phyloP scores from a whole-genome alignment of 2,888 invertebrate species.

The Mystacides longicornis region DNA sequence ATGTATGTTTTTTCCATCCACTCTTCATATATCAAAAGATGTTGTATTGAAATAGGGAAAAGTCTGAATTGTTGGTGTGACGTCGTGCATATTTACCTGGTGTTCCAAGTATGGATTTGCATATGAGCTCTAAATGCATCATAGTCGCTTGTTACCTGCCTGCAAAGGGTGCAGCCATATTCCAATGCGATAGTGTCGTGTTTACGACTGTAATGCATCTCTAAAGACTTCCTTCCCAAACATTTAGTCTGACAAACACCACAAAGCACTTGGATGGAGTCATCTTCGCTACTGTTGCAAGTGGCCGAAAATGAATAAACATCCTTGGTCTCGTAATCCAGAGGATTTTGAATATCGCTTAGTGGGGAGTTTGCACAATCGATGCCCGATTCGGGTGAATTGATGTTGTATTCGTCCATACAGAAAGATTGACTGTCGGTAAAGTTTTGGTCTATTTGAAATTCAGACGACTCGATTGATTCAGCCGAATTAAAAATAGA shows the following conservation, averaged over 20 bases:
- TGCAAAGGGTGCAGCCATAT: constrained; percentile 2
- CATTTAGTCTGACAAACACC: background rate
- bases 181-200: background rate
- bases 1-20: too few relatives aligned
- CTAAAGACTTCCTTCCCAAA: background rate
- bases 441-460: background rate
- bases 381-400: background rate
- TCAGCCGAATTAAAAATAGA: background rate
- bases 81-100: background rate
- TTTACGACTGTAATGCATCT: background rate
- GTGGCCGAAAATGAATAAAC: background rate
- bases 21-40: too few relatives aligned
- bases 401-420: background rate
- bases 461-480: background rate
- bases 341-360: background rate
- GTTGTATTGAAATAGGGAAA: too few relatives aligned
- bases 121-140: background rate
- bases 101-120: background rate
- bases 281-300: background rate
- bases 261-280: background rate
- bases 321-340: background rate
- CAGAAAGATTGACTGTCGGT: background rate
- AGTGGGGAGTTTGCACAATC: background rate
- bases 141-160: background rate
- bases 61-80: too few relatives aligned